Percentiles rank a stretch among this genome's conserved stretches.
phyloP scores from a whole-genome alignment of 2,888 invertebrate species.

The Allolobophora icterica region DNA sequence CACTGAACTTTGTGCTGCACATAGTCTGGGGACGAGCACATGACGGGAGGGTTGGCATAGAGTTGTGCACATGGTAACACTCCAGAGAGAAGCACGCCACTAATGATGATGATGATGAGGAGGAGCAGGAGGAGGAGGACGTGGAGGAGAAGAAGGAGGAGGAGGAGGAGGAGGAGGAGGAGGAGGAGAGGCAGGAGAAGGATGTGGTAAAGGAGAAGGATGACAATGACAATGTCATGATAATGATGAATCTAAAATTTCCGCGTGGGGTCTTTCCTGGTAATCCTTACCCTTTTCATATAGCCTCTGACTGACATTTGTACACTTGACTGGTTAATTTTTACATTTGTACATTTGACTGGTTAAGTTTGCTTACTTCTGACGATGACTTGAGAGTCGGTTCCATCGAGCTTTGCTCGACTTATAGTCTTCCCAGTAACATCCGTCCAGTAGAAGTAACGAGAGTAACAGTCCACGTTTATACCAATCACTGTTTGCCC shows the following conservation, averaged over 20 bases:
- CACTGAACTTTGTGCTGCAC: too few species aligned
- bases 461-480: conserved; percentile 86
- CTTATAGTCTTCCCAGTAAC: conserved; percentile 80
- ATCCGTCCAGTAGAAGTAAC: conserved; percentile 91
- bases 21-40: too few species aligned
- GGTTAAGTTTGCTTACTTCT: conserved; percentile 50
- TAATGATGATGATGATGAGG: too few species aligned
- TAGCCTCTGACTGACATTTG: not conserved
- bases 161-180: too few species aligned
- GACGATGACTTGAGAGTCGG: conserved; percentile 73
- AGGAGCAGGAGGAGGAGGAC: too few species aligned
- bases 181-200: too few species aligned
- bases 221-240: not conserved
- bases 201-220: too few species aligned
- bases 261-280: not conserved
- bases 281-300: not conserved
- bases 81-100: too few species aligned
- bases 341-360: not conserved
- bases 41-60: too few species aligned
- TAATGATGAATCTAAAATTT: not conserved
- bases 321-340: not conserved
- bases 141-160: not conserved
- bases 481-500: conserved; percentile 88
- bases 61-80: too few species aligned
- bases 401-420: conserved; percentile 79